These are phyloP conservation scores for Idaea aversata DNA, from an alignment of 2,888 invertebrate species.

Conservation along the genomic window DNA sequence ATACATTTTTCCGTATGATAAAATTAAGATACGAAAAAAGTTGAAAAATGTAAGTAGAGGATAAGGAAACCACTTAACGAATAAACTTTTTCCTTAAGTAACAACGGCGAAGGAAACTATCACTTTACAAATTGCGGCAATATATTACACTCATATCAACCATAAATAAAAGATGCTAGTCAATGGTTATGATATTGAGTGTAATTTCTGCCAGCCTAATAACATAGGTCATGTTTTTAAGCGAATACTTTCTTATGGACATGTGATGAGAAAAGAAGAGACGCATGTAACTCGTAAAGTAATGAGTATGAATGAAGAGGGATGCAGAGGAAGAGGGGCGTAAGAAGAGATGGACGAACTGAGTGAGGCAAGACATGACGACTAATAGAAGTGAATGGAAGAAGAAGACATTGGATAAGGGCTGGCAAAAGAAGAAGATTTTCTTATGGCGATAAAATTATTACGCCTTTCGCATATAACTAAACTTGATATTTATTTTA, in stretches of 20 bases:
- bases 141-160: neutral
- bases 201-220: neutral
- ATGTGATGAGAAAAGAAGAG: too few species aligned
- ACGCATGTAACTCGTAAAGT: too few species aligned
- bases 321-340: too few species aligned
- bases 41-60: neutral
- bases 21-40: neutral
- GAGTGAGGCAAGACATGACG: too few species aligned
- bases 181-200: neutral
- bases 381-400: too few species aligned
- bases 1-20: neutral
- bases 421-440: too few species aligned
- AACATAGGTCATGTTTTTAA: neutral
- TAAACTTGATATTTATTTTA: too few species aligned
- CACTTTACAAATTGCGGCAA: slow-evolving; percentile 1
- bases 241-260: neutral
- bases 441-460: too few species aligned
- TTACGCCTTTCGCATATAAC: too few species aligned
- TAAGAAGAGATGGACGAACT: too few species aligned
- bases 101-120: neutral
- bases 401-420: too few species aligned
- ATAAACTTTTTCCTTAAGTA: neutral
- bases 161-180: neutral
- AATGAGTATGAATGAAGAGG: too few species aligned
- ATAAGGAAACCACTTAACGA: neutral